These are phyloP conservation scores for Heliangelus exortis DNA, from an alignment of 2,797 vertebrate species.

Conservation along the genomic window DNA sequence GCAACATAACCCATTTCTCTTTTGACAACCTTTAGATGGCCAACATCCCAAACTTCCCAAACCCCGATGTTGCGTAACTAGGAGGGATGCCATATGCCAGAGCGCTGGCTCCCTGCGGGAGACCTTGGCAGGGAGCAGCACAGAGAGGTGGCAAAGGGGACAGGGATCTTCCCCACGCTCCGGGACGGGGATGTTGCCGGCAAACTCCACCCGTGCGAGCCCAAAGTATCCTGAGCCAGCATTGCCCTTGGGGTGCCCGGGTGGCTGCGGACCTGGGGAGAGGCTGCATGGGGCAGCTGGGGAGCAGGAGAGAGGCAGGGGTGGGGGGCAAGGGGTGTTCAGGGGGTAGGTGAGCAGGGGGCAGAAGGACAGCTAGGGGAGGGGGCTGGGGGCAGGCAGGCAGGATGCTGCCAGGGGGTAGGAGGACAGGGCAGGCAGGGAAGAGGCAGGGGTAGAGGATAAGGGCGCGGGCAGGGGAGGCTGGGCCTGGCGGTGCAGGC, in stretches of 20 bases:
- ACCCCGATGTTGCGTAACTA: background rate
- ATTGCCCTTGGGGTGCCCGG: constrained; percentile 43
- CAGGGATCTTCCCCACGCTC: background rate
- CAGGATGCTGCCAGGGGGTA: background rate
- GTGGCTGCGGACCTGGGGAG: background rate
- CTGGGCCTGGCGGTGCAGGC: background rate
- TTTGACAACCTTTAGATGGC: background rate
- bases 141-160: background rate
- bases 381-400: background rate
- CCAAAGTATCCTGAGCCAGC: constrained; percentile 12
- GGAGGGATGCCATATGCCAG: background rate
- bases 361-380: background rate
- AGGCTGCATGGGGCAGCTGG: background rate
- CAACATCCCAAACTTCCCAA: constrained; percentile 22
- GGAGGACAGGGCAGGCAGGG: background rate
- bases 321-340: background rate
- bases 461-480: background rate
- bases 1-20: background rate
- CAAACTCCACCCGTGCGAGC: background rate
- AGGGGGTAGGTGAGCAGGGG: background rate
- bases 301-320: background rate
- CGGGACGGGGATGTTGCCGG: background rate
- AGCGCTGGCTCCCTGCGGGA: accelerated
- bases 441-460: background rate
- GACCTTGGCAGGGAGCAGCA: background rate